phyloP scores from a whole-genome alignment of 2,113 vertebrate species.

The Dunckerocampus dactyliophorus region DNA sequence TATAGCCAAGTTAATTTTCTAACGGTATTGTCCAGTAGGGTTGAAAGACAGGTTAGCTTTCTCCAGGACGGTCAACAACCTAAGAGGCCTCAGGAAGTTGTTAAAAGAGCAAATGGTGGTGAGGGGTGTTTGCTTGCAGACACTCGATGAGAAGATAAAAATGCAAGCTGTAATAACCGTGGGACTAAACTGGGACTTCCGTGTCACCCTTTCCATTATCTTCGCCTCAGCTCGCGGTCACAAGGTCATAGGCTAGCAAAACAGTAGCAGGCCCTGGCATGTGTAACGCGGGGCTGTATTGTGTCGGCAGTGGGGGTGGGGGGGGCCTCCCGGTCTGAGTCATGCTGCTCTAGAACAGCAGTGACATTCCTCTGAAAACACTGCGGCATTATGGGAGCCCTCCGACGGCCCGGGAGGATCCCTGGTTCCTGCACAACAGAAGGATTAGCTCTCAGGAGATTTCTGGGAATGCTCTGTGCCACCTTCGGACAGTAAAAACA shows the following conservation, averaged over 20 bases:
- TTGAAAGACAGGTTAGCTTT: no score
- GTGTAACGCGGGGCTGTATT: slow-evolving; percentile 53
- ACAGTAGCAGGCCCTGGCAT: slow-evolving; percentile 48
- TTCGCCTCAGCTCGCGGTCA: slow-evolving; percentile 32
- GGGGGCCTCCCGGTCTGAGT: slow-evolving; percentile 48
- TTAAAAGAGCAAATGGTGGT: slow-evolving; percentile 13
- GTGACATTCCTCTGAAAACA: slow-evolving; percentile 64
- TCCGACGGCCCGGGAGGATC: slow-evolving; percentile 13
- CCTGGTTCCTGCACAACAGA: slow-evolving; percentile 39
- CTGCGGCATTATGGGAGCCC: slow-evolving; percentile 46
- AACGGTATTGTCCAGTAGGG: no score
- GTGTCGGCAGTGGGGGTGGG: slow-evolving; percentile 29
- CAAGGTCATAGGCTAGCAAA: slow-evolving; percentile 59
- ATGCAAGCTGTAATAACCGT: slow-evolving; percentile 31
- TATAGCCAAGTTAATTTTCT: no score
- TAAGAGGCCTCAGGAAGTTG: slow-evolving; percentile 22
- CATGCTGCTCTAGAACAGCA: slow-evolving; percentile 48
- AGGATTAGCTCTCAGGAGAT: slow-evolving; percentile 33
- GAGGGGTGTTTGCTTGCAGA: neutral
- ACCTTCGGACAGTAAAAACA: slow-evolving; percentile 17
- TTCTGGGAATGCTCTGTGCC: slow-evolving; percentile 37
- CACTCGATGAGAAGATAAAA: neutral
- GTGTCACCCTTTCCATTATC: slow-evolving; percentile 49
- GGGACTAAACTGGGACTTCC: slow-evolving; percentile 52
- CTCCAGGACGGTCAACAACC: neutral